Evolutionary conservation across 2,113 vertebrate genomes (phyloP).

Genomic region (Xiphias gladius): DNA sequence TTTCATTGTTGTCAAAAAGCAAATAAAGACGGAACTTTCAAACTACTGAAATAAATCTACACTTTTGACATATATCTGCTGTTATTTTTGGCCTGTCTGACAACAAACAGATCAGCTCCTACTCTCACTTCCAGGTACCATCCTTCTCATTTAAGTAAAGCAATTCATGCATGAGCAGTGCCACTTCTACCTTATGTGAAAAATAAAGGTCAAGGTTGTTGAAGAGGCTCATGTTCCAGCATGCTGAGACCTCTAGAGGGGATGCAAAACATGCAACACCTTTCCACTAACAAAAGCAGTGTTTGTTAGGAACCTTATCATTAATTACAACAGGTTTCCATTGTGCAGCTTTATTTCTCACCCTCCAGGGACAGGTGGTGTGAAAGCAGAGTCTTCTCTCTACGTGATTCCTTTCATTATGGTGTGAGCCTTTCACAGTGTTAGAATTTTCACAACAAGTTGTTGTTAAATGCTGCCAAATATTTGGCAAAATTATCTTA

Average conservation of each 20-base stretch:
- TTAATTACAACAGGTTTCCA: slow-evolving; percentile 52
- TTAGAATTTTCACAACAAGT: not conserved
- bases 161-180: slow-evolving; percentile 12
- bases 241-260: slow-evolving; percentile 59
- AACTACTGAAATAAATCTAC: not conserved
- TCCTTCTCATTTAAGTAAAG: not conserved
- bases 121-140: not conserved
- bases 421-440: not conserved
- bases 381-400: not conserved
- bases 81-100: not conserved
- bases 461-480: not conserved
- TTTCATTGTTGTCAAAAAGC: not conserved
- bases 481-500: not conserved
- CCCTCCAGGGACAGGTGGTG: not conserved
- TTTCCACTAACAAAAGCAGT: slow-evolving; percentile 34
- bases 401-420: not conserved
- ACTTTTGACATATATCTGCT: not conserved
- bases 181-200: slow-evolving; percentile 26
- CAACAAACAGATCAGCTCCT: not conserved
- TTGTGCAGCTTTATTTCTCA: slow-evolving; percentile 6
- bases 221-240: slow-evolving; percentile 58
- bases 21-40: slow-evolving; percentile 9
- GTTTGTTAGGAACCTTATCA: slow-evolving; percentile 46
- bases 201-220: slow-evolving; percentile 17
- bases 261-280: slow-evolving; percentile 29